phyloP scores from a whole-genome alignment of 2,797 vertebrate genomes.

The Anguilla anguilla region DNA sequence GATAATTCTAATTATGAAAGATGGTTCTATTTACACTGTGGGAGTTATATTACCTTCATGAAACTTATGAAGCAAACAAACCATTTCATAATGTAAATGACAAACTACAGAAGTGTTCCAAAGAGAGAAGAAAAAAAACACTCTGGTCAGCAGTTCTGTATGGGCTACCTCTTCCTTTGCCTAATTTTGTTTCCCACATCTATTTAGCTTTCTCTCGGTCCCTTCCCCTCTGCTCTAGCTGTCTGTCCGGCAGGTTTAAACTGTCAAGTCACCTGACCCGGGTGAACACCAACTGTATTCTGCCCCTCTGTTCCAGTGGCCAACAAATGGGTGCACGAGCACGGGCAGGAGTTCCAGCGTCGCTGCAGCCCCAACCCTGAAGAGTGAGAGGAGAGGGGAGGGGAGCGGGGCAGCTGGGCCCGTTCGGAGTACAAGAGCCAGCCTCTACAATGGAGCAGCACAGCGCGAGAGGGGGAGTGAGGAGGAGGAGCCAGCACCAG shows the following conservation, averaged over 20 bases:
- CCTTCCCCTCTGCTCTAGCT: background rate
- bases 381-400: conserved; percentile 77
- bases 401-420: conserved; percentile 37
- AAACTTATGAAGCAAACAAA: background rate
- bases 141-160: background rate
- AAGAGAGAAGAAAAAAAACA: background rate
- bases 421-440: conserved; percentile 59
- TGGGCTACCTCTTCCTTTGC: background rate
- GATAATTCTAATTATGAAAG: background rate
- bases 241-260: background rate
- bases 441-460: conserved; percentile 56
- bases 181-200: background rate
- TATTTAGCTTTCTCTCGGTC: background rate
- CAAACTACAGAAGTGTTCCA: background rate
- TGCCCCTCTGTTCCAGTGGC: conserved; percentile 79
- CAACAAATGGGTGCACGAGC: conserved; percentile 94
- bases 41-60: background rate
- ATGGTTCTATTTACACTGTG: background rate
- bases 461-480: background rate
- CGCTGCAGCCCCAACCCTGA: conserved; percentile 76
- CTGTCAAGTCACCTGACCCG: background rate
- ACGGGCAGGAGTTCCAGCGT: conserved; percentile 89
- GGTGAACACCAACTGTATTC: background rate
- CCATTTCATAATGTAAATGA: background rate
- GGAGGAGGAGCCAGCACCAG: background rate